Conservation (phyloP, 2,888 invertebrate species). For the Tanypteryx hageni region DNA sequence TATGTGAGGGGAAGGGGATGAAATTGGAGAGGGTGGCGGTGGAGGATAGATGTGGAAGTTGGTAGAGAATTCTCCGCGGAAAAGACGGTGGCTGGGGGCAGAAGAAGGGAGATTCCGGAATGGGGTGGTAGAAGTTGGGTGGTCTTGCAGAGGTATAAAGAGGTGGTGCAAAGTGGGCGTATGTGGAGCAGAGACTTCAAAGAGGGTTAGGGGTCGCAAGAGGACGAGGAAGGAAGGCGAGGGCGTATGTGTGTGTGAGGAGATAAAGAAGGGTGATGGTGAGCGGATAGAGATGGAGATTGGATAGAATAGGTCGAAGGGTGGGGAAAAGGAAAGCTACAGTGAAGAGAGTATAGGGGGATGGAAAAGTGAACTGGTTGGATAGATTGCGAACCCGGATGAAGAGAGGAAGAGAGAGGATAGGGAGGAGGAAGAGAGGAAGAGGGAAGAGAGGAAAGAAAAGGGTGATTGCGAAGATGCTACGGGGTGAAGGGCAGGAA, state of each 20-base stretch:
- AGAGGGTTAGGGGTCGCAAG: neutral
- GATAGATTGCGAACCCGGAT: neutral
- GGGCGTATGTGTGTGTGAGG: neutral
- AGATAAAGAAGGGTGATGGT: neutral
- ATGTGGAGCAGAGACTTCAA: neutral
- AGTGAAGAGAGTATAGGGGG: too few species aligned
- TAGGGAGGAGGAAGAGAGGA: neutral
- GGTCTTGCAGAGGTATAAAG: neutral
- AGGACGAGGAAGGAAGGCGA: neutral
- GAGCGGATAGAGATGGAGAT: neutral
- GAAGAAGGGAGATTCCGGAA: slow-evolving; percentile 7
- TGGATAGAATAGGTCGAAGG: neutral
- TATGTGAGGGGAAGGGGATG: neutral
- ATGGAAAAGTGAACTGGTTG: neutral
- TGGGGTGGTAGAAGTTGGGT: slow-evolving; percentile 1
- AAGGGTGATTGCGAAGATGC: neutral
- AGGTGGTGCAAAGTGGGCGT: slow-evolving; percentile 8
- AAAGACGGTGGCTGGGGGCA: neutral
- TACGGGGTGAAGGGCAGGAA: neutral
- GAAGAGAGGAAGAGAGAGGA: neutral
- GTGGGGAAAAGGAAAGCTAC: too few species aligned
- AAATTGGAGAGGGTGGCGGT: neutral
- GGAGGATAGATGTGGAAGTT: neutral
- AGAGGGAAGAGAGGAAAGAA: neutral
- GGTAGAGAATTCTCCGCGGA: neutral